These are phyloP conservation scores for Acrobasis repandana DNA, from an alignment of 2,888 invertebrate genomes.

Conservation along the genomic window DNA sequence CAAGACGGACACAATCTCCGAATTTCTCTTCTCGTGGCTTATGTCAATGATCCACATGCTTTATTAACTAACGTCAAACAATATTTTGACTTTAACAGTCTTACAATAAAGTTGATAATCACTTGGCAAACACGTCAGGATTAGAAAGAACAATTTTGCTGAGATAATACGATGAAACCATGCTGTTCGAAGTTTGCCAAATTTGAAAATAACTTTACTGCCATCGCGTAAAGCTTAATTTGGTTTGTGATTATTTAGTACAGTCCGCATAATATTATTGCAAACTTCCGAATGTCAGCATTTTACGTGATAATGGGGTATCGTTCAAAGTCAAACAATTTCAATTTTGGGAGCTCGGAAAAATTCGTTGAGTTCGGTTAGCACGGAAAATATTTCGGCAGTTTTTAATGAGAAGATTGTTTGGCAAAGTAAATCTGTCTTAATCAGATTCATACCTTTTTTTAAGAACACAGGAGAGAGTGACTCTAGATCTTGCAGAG, in stretches of 20 bases:
- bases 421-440: neutral
- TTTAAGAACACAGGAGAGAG: neutral
- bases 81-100: neutral
- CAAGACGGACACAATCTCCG: constrained; percentile 6
- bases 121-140: neutral
- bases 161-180: constrained; percentile 1
- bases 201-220: neutral
- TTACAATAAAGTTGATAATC: constrained; percentile 7
- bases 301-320: constrained; percentile 26
- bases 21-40: constrained; percentile 13
- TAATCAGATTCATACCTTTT: constrained; percentile 1
- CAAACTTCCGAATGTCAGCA: constrained; percentile 23
- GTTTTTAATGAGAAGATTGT: constrained; percentile 17
- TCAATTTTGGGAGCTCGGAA: constrained; percentile 28
- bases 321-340: constrained; percentile 33
- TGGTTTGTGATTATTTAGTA: neutral
- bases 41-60: constrained; percentile 14
- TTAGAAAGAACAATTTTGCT: constrained; percentile 14
- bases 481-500: too few species aligned
- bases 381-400: constrained; percentile 3
- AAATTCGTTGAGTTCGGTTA: constrained; percentile 5
- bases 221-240: neutral
- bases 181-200: neutral
- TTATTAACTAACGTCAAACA: constrained; percentile 1
- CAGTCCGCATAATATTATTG: constrained; percentile 10